These are phyloP conservation scores for Cephalotes varians DNA, from an alignment of 2,888 invertebrate species.

Conservation along the genomic window DNA sequence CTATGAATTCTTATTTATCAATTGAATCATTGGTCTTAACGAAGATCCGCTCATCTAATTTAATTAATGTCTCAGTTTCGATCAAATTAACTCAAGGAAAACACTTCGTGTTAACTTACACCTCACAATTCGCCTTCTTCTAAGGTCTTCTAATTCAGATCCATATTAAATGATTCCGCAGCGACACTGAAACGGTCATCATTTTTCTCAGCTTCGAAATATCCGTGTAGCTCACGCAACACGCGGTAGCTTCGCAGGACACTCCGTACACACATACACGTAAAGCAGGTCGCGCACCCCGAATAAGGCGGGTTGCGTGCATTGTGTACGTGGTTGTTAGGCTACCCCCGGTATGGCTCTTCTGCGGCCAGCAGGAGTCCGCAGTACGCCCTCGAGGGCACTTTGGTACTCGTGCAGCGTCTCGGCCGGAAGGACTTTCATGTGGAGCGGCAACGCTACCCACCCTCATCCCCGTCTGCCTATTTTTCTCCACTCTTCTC, in stretches of 20 bases:
- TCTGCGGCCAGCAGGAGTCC: conserved; percentile 78
- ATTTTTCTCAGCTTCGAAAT: conserved; percentile 8
- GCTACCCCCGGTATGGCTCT: conserved; percentile 78
- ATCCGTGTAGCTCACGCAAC: not conserved
- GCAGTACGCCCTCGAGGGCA: conserved; percentile 79
- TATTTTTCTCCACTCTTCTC: conserved; percentile 48
- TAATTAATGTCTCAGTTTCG: not conserved
- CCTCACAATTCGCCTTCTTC: not conserved
- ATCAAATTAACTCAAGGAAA: not conserved
- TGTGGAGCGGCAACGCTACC: conserved; percentile 43
- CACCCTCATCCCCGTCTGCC: conserved; percentile 6
- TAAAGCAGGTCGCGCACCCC: conserved; percentile 30
- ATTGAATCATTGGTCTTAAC: not conserved
- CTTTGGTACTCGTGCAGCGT: conserved; percentile 70
- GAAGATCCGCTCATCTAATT: not conserved
- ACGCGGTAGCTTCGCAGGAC: conserved; percentile 1
- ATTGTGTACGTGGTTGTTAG: conserved; percentile 69
- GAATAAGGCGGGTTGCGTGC: conserved; percentile 36
- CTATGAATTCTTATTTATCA: not conserved
- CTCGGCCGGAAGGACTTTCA: conserved; percentile 70
- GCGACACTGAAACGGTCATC: not conserved
- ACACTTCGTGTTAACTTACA: not conserved
- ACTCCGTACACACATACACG: conserved; percentile 11
- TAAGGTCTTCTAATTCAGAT: not conserved
- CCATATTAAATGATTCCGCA: not conserved